Conservation (phyloP, 2,113 vertebrate species). For the Sarotherodon lohbergeri region DNA sequence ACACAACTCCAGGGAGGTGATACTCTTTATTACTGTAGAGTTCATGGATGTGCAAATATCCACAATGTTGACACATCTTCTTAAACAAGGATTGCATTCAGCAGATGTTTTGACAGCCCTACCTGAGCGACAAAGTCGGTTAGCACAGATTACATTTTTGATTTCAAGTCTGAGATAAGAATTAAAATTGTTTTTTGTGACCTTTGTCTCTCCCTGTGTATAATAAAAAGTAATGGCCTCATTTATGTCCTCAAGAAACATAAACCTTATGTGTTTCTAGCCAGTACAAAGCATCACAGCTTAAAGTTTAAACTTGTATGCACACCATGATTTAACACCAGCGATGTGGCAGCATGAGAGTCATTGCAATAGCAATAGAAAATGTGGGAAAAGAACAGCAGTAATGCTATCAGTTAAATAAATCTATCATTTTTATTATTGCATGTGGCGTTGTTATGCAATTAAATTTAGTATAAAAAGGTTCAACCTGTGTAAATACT, state of each 20-base stretch:
- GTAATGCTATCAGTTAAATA: background rate
- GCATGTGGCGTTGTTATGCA: background rate
- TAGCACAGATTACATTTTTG: background rate
- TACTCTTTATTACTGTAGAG: background rate
- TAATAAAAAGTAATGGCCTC: background rate
- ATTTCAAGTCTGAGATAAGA: background rate
- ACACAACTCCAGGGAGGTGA: background rate
- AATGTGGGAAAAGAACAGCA: background rate
- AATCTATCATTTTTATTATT: background rate
- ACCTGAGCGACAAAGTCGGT: too few species aligned
- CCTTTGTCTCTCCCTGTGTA: background rate
- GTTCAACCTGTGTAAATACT: background rate
- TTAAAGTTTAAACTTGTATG: background rate
- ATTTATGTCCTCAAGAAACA: background rate
- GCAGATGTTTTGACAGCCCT: background rate
- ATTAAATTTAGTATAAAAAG: background rate
- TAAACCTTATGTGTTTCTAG: fast-evolving
- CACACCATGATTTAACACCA: background rate
- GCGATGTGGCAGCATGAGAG: background rate
- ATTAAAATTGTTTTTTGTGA: background rate
- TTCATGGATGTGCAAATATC: background rate
- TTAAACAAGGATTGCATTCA: background rate
- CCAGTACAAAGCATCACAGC: background rate
- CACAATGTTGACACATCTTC: background rate
- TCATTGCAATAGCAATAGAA: background rate